Evolutionary conservation across 2,113 vertebrate species (phyloP).

Genomic region (Tringa solitaria): DNA sequence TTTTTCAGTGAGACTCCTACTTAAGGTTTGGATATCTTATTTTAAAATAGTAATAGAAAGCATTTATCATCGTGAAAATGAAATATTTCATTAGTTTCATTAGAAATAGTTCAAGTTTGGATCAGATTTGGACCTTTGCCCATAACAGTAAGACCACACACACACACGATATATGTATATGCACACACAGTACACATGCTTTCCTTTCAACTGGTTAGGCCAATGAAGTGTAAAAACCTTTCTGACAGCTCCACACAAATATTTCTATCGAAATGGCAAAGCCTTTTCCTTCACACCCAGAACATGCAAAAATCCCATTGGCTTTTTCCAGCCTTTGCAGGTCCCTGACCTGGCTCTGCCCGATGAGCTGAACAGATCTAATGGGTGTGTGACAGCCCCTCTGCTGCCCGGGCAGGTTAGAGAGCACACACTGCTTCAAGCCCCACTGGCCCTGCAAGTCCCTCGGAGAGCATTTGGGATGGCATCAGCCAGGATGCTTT

Average conservation of each 20-base stretch:
- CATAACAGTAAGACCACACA: not conserved
- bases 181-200: not conserved
- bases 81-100: not conserved
- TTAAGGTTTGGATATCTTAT: not conserved
- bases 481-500: not conserved
- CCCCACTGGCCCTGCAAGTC: not conserved
- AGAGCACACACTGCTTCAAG: accelerated
- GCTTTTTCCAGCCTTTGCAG: not conserved
- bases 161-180: not conserved
- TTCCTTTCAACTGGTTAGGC: constrained; percentile 18
- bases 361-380: not conserved
- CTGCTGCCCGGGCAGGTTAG: accelerated
- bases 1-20: not conserved
- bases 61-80: not conserved
- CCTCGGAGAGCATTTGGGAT: not conserved
- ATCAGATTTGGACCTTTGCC: not conserved
- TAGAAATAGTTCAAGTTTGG: not conserved
- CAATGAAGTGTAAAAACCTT: constrained; percentile 9
- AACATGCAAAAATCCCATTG: not conserved
- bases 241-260: not conserved
- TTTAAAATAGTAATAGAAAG: not conserved
- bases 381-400: not conserved
- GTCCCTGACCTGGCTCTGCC: not conserved
- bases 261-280: constrained; percentile 3
- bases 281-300: not conserved